Conservation (phyloP, 1,140 invertebrate genomes). For the Caenorhabditis latens region DNA sequence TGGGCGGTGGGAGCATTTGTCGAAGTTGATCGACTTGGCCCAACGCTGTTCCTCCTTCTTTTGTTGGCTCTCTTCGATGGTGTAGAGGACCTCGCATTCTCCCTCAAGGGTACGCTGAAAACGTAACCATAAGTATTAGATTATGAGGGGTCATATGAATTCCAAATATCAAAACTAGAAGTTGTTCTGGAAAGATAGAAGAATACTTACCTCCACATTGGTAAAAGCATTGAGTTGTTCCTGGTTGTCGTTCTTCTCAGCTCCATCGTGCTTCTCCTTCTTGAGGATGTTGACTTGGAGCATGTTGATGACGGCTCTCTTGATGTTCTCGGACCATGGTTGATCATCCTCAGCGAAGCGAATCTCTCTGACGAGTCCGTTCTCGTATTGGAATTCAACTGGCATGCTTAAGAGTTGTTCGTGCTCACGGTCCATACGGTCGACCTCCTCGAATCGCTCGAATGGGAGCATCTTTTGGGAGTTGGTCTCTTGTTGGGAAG, state of each 20-base stretch:
- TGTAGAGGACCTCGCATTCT: slow-evolving; percentile 64
- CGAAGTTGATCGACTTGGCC: slow-evolving; percentile 64
- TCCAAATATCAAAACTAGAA: background rate
- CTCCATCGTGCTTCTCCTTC: slow-evolving; percentile 62
- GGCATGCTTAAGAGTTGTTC: slow-evolving; percentile 45
- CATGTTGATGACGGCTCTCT: slow-evolving; percentile 76
- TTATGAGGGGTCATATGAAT: too few relatives aligned
- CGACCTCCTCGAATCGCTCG: slow-evolving; percentile 58
- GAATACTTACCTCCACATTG: slow-evolving; percentile 40
- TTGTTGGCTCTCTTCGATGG: slow-evolving; percentile 32
- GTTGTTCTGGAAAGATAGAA: background rate
- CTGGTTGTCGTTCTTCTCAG: slow-evolving; percentile 57
- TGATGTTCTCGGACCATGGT: slow-evolving; percentile 78
- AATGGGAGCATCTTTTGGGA: slow-evolving; percentile 48
- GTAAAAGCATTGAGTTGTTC: background rate
- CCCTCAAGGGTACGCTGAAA: slow-evolving; percentile 65
- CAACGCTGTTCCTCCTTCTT: slow-evolving; percentile 56
- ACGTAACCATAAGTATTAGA: too few relatives aligned
- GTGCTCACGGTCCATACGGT: slow-evolving; percentile 34
- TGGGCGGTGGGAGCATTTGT: slow-evolving; percentile 58
- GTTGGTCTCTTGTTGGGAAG: slow-evolving; percentile 43
- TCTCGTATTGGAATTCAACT: slow-evolving; percentile 52
- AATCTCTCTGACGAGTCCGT: slow-evolving; percentile 64
- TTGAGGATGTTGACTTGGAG: slow-evolving; percentile 76
- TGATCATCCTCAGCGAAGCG: slow-evolving; percentile 71